These are phyloP conservation scores for Acanthacorydalis orientalis DNA, from an alignment of 2,888 invertebrate genomes.

Conservation along the genomic window DNA sequence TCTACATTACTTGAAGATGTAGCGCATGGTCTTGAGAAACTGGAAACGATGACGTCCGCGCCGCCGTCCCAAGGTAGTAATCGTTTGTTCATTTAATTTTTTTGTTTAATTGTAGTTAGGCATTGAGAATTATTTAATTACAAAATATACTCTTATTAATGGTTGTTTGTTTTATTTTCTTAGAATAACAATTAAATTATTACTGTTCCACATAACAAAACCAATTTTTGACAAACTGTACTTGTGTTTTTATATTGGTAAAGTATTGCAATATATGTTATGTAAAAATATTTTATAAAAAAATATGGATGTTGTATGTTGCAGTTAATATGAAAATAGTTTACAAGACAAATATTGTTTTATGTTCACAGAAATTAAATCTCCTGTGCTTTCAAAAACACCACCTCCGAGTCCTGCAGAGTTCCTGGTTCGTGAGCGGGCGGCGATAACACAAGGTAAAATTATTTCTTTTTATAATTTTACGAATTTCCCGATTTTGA, in stretches of 20 bases:
- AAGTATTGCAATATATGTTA: too few species aligned
- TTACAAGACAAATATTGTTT: not conserved
- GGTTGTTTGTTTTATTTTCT: not conserved
- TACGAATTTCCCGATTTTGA: too few species aligned
- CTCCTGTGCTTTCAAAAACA: constrained; percentile 47
- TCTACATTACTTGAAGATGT: constrained; percentile 28
- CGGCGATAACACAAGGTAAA: constrained; percentile 26
- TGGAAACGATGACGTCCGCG: constrained; percentile 18
- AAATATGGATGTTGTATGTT: too few species aligned
- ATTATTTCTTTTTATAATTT: constrained; percentile 2
- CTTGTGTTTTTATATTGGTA: not conserved
- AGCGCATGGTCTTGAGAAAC: constrained; percentile 22
- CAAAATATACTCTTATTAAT: not conserved
- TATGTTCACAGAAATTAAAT: constrained; percentile 33
- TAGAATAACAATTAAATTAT: too few species aligned
- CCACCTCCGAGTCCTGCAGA: constrained; percentile 57
- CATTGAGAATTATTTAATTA: constrained; percentile 1
- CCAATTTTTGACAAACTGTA: not conserved
- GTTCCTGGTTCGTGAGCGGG: constrained; percentile 35
- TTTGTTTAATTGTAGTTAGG: too few species aligned
- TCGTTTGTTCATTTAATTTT: not conserved
- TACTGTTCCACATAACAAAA: too few species aligned
- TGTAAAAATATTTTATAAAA: not conserved
- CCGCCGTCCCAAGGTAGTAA: constrained; percentile 17
- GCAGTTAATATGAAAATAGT: too few species aligned